Evolutionary conservation across 2,797 vertebrate species (phyloP).

Genomic region (Xyrichtys novacula): DNA sequence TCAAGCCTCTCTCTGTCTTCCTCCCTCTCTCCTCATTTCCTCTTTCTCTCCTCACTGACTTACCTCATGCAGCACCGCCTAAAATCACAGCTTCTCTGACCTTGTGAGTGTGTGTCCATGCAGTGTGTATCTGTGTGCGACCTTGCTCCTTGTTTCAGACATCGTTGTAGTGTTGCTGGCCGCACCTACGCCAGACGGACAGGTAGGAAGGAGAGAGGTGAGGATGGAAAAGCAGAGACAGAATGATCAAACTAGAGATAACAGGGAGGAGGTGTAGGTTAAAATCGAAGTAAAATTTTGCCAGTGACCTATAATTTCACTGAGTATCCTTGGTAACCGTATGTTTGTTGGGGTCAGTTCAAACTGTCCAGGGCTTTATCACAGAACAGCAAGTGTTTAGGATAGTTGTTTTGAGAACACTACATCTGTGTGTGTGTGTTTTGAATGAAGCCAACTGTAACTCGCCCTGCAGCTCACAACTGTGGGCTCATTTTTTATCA

Average conservation of each 20-base stretch:
- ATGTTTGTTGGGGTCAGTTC: slow-evolving; percentile 11
- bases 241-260: not conserved
- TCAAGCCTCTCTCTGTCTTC: slow-evolving; percentile 30
- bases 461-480: slow-evolving; percentile 70
- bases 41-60: slow-evolving; percentile 34
- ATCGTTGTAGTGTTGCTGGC: slow-evolving; percentile 51
- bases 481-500: slow-evolving; percentile 67
- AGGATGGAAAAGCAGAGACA: slow-evolving; percentile 4
- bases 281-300: slow-evolving; percentile 31
- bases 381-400: slow-evolving; percentile 37
- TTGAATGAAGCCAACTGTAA: slow-evolving; percentile 75
- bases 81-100: slow-evolving; percentile 60
- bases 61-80: slow-evolving; percentile 32
- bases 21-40: slow-evolving; percentile 38
- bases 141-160: slow-evolving; percentile 64
- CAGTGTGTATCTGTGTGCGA: slow-evolving; percentile 42
- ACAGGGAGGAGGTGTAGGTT: not conserved
- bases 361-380: slow-evolving; percentile 38
- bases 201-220: slow-evolving; percentile 43
- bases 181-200: slow-evolving; percentile 40
- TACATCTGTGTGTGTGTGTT: slow-evolving; percentile 6
- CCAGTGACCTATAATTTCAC: slow-evolving; percentile 45
- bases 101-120: slow-evolving; percentile 46
- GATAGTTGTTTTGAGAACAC: slow-evolving; percentile 6
- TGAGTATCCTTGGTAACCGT: slow-evolving; percentile 25